Evolutionary conservation across 2,113 vertebrate genomes (phyloP), one percentile per base, ranked within the genome.

Genomic region (Stictonetta naevosa): DNA sequence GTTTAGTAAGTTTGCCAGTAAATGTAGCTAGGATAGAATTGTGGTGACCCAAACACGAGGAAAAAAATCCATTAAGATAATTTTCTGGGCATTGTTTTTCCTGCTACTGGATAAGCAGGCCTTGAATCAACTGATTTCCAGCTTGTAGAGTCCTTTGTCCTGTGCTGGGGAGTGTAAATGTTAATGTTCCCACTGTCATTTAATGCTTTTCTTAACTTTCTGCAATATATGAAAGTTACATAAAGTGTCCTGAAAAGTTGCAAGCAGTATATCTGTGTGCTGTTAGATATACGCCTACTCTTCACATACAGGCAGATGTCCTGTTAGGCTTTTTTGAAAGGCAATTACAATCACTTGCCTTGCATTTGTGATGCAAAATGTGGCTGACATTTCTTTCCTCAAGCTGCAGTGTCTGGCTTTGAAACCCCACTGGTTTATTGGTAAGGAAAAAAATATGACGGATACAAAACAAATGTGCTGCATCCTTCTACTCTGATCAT

Each of bases 1-100:
- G 48, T 95, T 96, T 86, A 92, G 90, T 91, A 92, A 74, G 73
- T 68, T 90, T 97, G 89, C 92, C 85, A 96, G 85, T 79, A 95
- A 86, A 63, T 53, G 89, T 64, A 88, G 50, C 68, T 94, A 76
- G 86, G 86, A n/a, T 62, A 94, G 55, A 93, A 91, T 77, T 85
- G n/a, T 50, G 89, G 64, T 0, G 36, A 84, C 75, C 46, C 31
- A 89, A 84, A 82, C 79, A 81, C 26, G 80, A 86, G 42, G 31
- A 0, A 77, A 91, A 92, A 95, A 86, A 2, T 0, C 13, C 73
- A 84, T 92, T 85, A 93, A 95, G 94, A 95, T 94, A 76, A 90
- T 91, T 83, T 96, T 93, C 83, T 94, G 66, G 50, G 64, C 52
- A 68, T 69, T 94, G 88, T 90, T 94, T 16, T 76, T 64, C 68